These are phyloP conservation scores for Megastigmus dorsalis DNA, from an alignment of 2,888 invertebrate genomes.

Conservation along the genomic window DNA sequence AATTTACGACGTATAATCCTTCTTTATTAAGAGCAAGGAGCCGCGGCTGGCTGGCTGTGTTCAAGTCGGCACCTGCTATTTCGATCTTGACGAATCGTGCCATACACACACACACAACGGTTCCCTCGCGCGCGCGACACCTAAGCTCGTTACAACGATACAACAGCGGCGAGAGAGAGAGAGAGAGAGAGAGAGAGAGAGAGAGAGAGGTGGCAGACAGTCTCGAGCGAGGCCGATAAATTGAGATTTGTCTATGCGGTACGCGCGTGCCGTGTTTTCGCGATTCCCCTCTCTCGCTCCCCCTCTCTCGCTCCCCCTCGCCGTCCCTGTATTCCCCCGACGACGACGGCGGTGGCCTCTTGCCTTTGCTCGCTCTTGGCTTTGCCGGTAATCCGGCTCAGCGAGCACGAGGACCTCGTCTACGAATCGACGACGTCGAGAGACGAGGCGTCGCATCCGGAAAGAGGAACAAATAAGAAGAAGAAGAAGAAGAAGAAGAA, in stretches of 20 bases:
- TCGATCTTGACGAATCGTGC: slow-evolving; percentile 41
- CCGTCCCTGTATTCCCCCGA: too few relatives aligned
- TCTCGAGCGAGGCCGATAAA: slow-evolving; percentile 42
- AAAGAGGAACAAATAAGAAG: background rate
- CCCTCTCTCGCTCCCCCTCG: background rate
- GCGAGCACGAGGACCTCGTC: slow-evolving; percentile 9
- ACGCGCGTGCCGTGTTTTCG: slow-evolving; percentile 14
- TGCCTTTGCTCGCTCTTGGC: background rate
- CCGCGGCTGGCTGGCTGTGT: too few relatives aligned
- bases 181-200: slow-evolving; percentile 1
- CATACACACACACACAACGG: background rate
- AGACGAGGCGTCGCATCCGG: background rate
- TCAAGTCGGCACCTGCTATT: slow-evolving; percentile 6
- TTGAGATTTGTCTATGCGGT: slow-evolving; percentile 41
- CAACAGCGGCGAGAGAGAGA: background rate
- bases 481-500: background rate
- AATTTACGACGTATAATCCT: background rate
- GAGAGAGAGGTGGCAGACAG: too few relatives aligned
- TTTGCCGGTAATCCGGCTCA: slow-evolving; percentile 26
- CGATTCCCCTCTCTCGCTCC: slow-evolving; percentile 3
- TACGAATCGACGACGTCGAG: background rate
- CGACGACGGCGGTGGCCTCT: too few relatives aligned
- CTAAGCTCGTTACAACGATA: slow-evolving; percentile 28
- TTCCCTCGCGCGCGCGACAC: background rate
- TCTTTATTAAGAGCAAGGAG: slow-evolving; percentile 1